Evolutionary conservation across 1,140 invertebrate species (phyloP).

Genomic region (Trachymyrmex cornetzi): DNA sequence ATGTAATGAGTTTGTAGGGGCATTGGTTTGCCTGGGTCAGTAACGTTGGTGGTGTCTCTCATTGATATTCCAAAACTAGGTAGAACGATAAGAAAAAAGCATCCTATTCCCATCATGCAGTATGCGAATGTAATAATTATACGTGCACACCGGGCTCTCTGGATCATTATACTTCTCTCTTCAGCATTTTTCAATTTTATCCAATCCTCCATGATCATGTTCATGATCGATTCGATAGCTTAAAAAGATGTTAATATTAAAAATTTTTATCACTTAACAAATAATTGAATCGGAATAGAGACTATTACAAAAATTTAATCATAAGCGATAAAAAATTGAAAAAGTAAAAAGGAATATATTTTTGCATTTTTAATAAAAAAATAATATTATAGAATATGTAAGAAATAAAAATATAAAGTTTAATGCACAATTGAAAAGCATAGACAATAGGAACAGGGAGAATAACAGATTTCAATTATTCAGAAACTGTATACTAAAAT

Average conservation of each 20-base stretch:
- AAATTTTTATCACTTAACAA: neutral
- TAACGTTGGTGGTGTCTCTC: neutral
- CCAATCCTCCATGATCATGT: conserved; percentile 34
- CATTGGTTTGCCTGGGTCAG: neutral
- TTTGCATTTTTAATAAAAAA: neutral
- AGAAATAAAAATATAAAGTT: no score
- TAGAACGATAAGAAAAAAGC: neutral
- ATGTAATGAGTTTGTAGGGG: conserved; percentile 5
- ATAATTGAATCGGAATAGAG: neutral
- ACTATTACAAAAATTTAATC: neutral
- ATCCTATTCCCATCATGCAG: neutral
- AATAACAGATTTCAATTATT: no score
- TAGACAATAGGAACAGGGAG: no score
- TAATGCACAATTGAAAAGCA: no score
- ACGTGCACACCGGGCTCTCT: neutral
- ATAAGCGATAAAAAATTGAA: neutral
- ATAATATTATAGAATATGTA: no score
- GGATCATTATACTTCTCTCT: conserved; percentile 21
- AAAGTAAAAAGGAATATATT: neutral
- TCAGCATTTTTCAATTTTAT: neutral
- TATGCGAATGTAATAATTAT: conserved; percentile 6
- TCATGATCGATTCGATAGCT: conserved; percentile 7
- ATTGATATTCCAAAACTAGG: conserved; percentile 10
- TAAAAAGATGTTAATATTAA: conserved; percentile 6
- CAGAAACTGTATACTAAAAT: no score